These are phyloP conservation scores for Alviniconcha strummeri DNA, from an alignment of 2,888 invertebrate genomes.

Conservation along the genomic window DNA sequence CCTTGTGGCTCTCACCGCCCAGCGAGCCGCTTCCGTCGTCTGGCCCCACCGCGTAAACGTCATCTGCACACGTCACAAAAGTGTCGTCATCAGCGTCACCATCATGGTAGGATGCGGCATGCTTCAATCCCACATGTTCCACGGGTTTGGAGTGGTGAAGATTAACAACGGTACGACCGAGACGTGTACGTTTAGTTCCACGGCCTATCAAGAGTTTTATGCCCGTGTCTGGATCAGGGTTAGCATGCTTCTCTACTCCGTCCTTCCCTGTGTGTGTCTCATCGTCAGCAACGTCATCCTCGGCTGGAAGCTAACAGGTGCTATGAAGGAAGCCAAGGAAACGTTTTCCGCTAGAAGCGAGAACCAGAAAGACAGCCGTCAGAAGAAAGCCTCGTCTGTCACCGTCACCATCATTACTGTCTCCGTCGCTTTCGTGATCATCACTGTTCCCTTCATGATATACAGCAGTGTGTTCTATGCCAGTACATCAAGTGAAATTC, in stretches of 20 bases:
- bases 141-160: background rate
- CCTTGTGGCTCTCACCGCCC: background rate
- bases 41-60: slow-evolving; percentile 16
- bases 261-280: background rate
- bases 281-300: slow-evolving; percentile 7
- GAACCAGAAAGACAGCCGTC: background rate
- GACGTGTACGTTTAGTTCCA: background rate
- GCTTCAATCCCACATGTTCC: background rate
- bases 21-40: background rate
- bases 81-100: background rate
- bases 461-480: background rate
- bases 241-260: background rate
- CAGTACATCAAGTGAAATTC: background rate
- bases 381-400: slow-evolving; percentile 7
- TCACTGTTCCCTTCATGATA: background rate
- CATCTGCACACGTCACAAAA: background rate
- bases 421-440: background rate
- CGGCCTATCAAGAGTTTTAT: background rate
- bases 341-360: background rate
- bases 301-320: background rate
- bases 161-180: background rate
- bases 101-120: background rate
- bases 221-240: background rate
- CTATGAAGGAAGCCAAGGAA: background rate
- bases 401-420: slow-evolving; percentile 10